phyloP scores from a whole-genome alignment of 1,140 invertebrate species.

The Homarus americanus region DNA sequence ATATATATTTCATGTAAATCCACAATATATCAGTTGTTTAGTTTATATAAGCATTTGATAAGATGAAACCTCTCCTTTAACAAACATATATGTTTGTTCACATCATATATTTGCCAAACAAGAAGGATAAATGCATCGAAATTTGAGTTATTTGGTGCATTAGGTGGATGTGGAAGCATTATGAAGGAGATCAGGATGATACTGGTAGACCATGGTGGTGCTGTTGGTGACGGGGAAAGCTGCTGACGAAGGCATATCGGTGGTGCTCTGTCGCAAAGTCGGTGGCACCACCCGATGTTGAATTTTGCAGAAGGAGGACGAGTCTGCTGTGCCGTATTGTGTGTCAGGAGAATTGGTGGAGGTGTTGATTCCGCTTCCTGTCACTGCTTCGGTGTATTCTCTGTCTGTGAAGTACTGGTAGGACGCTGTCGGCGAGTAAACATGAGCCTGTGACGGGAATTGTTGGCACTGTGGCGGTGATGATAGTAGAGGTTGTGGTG shows the following conservation, averaged over 20 bases:
- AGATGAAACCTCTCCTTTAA: not conserved
- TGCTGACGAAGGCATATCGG: not conserved
- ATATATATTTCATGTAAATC: not conserved
- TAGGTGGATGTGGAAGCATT: not conserved
- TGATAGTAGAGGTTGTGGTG: not conserved
- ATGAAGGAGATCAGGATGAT: not conserved
- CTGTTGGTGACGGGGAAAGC: not conserved
- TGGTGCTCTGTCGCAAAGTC: not conserved
- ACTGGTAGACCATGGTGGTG: not conserved
- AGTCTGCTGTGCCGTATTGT: not conserved
- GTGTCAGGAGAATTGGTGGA: not conserved
- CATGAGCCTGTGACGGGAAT: not conserved
- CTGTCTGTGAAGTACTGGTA: not conserved
- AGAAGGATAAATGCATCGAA: not conserved
- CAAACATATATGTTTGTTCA: not conserved
- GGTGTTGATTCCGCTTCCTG: not conserved
- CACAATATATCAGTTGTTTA: not conserved
- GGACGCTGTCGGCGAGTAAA: not conserved
- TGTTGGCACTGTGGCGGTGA: not conserved
- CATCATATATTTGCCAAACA: not conserved
- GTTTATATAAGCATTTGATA: not conserved
- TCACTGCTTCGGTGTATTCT: not conserved
- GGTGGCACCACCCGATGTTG: constrained; percentile 5
- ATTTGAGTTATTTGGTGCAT: not conserved
- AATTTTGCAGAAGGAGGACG: not conserved